Percentiles rank a stretch among this genome's conserved stretches.
phyloP scores from a whole-genome alignment of 2,888 invertebrate species.

The Theretra japonica region DNA sequence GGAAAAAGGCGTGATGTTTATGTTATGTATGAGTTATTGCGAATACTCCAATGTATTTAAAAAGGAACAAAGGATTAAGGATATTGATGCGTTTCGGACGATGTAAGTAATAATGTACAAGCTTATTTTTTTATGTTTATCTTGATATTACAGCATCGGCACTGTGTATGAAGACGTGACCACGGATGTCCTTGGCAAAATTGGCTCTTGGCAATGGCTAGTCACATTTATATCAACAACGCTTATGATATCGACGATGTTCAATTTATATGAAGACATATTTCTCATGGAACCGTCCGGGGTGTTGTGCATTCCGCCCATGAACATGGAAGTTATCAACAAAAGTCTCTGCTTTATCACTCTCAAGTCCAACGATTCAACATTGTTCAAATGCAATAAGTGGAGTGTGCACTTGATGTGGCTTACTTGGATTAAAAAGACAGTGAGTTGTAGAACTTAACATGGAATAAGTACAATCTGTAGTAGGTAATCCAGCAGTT shows the following conservation, averaged over 20 bases:
- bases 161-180: slow-evolving; percentile 77
- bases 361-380: slow-evolving; percentile 53
- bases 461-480: background rate
- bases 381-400: slow-evolving; percentile 55
- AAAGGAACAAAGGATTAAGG: background rate
- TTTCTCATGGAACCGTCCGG: slow-evolving; percentile 60
- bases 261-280: slow-evolving; percentile 70
- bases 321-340: slow-evolving; percentile 51
- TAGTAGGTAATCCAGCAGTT: background rate
- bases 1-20: too few species aligned
- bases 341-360: slow-evolving; percentile 59
- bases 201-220: slow-evolving; percentile 77
- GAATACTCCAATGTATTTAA: too few species aligned
- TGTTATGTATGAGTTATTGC: too few species aligned
- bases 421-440: slow-evolving; percentile 71
- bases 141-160: slow-evolving; percentile 65
- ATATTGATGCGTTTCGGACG: background rate
- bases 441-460: slow-evolving; percentile 50
- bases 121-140: background rate
- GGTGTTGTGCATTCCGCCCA: slow-evolving; percentile 57
- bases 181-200: slow-evolving; percentile 70
- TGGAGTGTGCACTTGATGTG: slow-evolving; percentile 71
- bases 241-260: slow-evolving; percentile 60
- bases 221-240: slow-evolving; percentile 65
- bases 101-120: background rate